Evolutionary conservation across 2,113 vertebrate genomes (phyloP), one percentile per base, ranked within the genome.

Genomic region (Epinephelus cyanopodus): DNA sequence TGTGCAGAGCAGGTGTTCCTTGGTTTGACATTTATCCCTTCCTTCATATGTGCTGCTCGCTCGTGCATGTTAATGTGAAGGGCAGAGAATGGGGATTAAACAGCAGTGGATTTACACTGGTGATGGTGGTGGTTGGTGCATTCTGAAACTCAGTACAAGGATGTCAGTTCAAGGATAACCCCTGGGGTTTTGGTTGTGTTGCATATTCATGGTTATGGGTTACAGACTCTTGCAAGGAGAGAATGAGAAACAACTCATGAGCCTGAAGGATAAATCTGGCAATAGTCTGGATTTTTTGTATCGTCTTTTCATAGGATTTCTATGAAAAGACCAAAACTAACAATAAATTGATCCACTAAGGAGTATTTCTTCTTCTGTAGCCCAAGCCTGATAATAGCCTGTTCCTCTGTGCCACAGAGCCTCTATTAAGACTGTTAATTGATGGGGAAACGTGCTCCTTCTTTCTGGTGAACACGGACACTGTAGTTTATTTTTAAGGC

Each of bases 21-120:
- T 75, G 67, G 19, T 77, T 77, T 74, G 89, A 87, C 87, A 82
- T 73, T 88, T 23, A 90, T 89, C 85, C 76, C 50, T 73, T 73
- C 65, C 66, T 64, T 72, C 0, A 14, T 39, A 70, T 37, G 76
- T n/a, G 72, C 82, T 66, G 81, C 68, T 70, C 1, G 81, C 68
- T 70, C 1, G 45, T 73, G 80, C 71, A 82, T 86, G 73, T 84
- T 85, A 80, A 88, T 87, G 29, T 79, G 52, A 63, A 42, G 0
- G 67, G 54, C 42, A 42, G 62, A 61, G 57, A 45, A 61, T 56
- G 45, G 77, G 79, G 77, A 89, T 87, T 84, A 87, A 67, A 70
- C 42, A 29, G 73, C 10, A 29, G 73, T 82, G 84, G 73, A 82
- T 90, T 68, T 83, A 50, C 19, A 29, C 63, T 62, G 56, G 50